Percentiles rank a stretch among this genome's conserved stretches.
Conservation (phyloP, 1,140 invertebrate genomes). For the Drosophila triauraria region DNA sequence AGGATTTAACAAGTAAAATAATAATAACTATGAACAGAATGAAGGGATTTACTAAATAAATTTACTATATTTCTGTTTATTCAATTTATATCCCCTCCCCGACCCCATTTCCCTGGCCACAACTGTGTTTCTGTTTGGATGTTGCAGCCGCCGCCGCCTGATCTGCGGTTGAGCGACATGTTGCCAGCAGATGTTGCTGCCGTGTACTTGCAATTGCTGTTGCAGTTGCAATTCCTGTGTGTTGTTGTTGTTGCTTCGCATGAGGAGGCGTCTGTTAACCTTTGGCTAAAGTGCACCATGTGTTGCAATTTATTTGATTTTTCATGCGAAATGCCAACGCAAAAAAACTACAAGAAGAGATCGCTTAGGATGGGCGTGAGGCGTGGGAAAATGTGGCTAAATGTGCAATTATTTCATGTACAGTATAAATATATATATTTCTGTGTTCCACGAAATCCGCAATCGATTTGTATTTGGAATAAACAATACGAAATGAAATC, state of each 20-base stretch:
- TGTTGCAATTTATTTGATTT: conserved; percentile 57
- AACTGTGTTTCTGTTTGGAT: conserved; percentile 19
- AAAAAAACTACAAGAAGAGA: conserved; percentile 22
- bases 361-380: neutral
- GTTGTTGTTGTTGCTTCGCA: conserved; percentile 14
- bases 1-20: too few relatives aligned
- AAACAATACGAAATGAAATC: conserved; percentile 25
- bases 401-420: neutral
- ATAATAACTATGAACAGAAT: too few relatives aligned
- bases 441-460: neutral
- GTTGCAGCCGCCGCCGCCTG: conserved; percentile 3
- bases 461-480: too few relatives aligned
- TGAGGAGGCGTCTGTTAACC: conserved; percentile 34
- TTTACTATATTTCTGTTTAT: neutral
- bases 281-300: conserved; percentile 44
- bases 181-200: conserved; percentile 61
- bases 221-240: conserved; percentile 11
- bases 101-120: neutral
- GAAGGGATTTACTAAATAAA: neutral
- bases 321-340: conserved; percentile 56
- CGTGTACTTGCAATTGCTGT: conserved; percentile 10
- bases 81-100: neutral
- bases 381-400: conserved; percentile 27
- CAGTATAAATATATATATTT: neutral
- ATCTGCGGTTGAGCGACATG: conserved; percentile 55